Conservation (phyloP, 2,113 vertebrate species). For the Phoenicopterus ruber region DNA sequence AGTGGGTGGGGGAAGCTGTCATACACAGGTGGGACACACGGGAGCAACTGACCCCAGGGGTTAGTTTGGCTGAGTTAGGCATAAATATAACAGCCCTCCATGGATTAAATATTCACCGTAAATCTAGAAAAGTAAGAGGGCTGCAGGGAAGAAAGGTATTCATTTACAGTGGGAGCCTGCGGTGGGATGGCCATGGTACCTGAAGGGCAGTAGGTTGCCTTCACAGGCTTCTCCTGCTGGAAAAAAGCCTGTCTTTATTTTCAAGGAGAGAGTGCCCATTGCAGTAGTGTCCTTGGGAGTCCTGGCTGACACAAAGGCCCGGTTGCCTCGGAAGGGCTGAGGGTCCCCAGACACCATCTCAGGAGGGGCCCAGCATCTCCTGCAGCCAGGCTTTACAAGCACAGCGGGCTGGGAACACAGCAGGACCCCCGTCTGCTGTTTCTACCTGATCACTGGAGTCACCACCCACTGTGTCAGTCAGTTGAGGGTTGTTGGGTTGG, state of each 20-base stretch:
- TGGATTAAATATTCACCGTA: neutral
- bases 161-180: neutral
- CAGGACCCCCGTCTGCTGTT: neutral
- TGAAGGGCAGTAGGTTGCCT: neutral
- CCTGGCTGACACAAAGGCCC: neutral
- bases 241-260: neutral
- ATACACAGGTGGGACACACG: neutral
- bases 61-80: neutral
- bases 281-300: neutral
- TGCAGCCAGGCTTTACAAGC: neutral
- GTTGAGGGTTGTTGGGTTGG: neutral
- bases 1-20: too few relatives aligned
- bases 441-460: neutral
- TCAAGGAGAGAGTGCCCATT: neutral
- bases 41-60: neutral
- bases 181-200: neutral
- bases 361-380: neutral
- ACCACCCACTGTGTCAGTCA: accelerated
- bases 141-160: neutral
- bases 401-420: accelerated
- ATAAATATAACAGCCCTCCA: neutral
- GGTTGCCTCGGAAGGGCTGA: neutral
- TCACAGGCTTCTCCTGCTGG: neutral
- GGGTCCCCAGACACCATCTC: neutral
- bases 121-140: neutral